phyloP scores from a whole-genome alignment of 2,888 invertebrate species.

The Aleiodes alternator region DNA sequence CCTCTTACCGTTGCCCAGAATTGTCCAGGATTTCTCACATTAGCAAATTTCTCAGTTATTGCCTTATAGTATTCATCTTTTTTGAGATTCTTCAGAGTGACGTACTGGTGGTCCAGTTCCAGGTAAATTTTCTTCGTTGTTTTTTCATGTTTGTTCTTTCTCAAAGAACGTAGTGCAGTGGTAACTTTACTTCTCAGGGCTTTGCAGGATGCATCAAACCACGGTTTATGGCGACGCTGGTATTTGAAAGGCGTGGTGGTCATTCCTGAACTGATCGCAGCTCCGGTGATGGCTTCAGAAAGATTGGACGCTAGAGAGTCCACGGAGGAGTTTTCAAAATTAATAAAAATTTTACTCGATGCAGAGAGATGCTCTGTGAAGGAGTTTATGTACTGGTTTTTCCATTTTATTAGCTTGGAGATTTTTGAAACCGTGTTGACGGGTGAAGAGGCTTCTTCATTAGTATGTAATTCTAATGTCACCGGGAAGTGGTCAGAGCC shows the following conservation, averaged over 20 bases:
- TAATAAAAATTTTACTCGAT: not conserved
- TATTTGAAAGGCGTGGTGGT: too few species aligned
- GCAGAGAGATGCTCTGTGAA: not conserved
- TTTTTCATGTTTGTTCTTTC: too few species aligned
- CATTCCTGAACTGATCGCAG: not conserved
- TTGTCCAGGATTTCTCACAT: not conserved
- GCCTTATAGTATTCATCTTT: not conserved
- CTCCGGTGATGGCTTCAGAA: not conserved
- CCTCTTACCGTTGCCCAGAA: not conserved
- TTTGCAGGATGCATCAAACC: not conserved
- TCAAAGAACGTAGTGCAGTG: not conserved
- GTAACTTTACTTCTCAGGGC: not conserved
- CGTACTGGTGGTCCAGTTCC: too few species aligned
- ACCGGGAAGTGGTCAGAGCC: constrained; percentile 3
- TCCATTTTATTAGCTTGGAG: not conserved
- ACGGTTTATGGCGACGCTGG: not conserved
- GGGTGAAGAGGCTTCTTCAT: not conserved
- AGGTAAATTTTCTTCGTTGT: too few species aligned
- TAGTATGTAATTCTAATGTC: not conserved
- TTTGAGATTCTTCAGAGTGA: not conserved
- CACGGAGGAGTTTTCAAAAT: not conserved
- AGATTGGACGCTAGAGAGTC: not conserved
- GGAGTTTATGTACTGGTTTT: not conserved
- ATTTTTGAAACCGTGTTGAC: not conserved
- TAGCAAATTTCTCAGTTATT: not conserved